These are phyloP conservation scores for Acholoe squamosa DNA, from an alignment of 2,888 invertebrate species.

Conservation along the genomic window DNA sequence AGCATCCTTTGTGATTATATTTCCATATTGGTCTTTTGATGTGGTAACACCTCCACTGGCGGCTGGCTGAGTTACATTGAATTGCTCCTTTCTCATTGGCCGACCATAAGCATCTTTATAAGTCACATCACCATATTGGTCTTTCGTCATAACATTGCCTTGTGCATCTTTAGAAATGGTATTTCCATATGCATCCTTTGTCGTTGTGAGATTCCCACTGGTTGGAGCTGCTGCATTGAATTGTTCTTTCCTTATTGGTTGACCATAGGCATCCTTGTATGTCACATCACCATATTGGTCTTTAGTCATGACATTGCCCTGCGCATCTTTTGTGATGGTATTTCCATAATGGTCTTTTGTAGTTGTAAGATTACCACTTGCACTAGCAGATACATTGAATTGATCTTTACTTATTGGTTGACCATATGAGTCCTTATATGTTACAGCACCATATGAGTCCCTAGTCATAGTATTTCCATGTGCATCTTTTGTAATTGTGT, in stretches of 20 bases:
- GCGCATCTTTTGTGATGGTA: background rate
- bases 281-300: background rate
- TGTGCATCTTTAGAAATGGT: background rate
- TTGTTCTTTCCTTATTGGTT: background rate
- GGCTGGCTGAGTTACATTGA: background rate
- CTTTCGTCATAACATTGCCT: background rate
- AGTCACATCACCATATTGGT: background rate
- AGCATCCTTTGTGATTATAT: background rate
- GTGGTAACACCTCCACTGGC: background rate
- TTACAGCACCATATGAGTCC: background rate
- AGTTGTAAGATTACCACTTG: background rate
- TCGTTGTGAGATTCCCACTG: background rate
- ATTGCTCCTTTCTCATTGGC: conserved; percentile 2
- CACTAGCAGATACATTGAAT: background rate
- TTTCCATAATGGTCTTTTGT: conserved; percentile 38
- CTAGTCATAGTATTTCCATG: background rate
- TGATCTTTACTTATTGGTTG: background rate
- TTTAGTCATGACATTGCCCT: background rate
- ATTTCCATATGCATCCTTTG: background rate
- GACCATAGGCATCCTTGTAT: background rate
- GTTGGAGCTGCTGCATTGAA: background rate
- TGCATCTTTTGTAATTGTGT: background rate
- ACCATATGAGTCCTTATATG: background rate
- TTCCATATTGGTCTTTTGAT: conserved; percentile 43
- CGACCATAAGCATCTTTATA: background rate